Conservation (phyloP, 2,888 invertebrate genomes). For the Cryptus viduatorius region DNA sequence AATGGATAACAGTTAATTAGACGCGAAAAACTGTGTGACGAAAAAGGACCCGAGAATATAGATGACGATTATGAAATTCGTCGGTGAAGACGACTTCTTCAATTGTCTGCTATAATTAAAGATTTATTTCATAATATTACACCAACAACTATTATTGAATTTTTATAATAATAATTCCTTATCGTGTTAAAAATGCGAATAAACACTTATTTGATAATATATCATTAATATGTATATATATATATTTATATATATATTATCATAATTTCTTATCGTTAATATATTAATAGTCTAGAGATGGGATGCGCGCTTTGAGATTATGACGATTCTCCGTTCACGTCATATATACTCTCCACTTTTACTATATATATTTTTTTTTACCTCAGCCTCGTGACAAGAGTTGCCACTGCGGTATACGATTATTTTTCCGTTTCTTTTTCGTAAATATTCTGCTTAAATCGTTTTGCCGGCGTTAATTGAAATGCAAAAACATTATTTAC, state of each 20-base stretch:
- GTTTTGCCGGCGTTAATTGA: conserved; percentile 39
- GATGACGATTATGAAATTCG: conserved; percentile 17
- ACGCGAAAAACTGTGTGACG: neutral
- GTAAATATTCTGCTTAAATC: conserved; percentile 54
- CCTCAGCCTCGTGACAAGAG: conserved; percentile 71
- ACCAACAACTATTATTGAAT: conserved; percentile 85
- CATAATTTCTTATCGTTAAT: conserved; percentile 81
- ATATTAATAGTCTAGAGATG: conserved; percentile 83
- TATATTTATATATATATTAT: conserved; percentile 82
- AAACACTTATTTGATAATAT: conserved; percentile 83
- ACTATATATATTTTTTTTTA: conserved; percentile 62
- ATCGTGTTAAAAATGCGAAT: conserved; percentile 84
- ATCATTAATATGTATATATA: conserved; percentile 69
- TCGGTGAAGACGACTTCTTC: conserved; percentile 15
- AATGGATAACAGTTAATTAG: neutral
- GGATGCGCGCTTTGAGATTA: conserved; percentile 79
- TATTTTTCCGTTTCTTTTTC: conserved; percentile 47
- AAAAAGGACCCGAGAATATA: neutral
- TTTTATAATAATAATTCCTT: conserved; percentile 83
- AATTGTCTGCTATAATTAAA: conserved; percentile 80
- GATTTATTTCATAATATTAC: conserved; percentile 85
- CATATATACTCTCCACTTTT: conserved; percentile 67
- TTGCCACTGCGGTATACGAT: conserved; percentile 48
- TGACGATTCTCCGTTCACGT: conserved; percentile 72
- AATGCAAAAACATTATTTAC: conserved; percentile 50